Conservation (phyloP, 2,113 vertebrate species). For the Myotis davidii region DNA sequence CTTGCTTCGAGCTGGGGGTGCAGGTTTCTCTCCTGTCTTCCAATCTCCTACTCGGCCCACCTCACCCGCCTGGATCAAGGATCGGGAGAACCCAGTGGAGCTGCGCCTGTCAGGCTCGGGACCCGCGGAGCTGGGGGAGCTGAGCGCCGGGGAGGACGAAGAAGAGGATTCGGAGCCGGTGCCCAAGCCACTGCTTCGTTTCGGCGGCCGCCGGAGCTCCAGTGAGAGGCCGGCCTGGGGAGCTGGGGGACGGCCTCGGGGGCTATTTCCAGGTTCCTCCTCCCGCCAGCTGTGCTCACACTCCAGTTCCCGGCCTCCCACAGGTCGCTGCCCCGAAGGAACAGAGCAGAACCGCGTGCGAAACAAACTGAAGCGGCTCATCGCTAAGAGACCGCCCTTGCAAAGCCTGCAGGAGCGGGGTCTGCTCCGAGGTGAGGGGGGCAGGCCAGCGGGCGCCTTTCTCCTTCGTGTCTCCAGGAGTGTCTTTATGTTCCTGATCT, state of each 20-base stretch:
- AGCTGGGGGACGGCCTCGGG: no score
- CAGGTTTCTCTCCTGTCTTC: not conserved
- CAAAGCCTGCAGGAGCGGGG: conserved; percentile 94
- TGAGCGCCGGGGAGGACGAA: conserved; percentile 91
- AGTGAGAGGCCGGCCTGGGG: not conserved
- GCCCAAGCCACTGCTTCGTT: conserved; percentile 32
- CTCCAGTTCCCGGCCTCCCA: not conserved
- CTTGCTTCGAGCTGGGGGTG: not conserved
- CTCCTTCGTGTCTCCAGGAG: no score
- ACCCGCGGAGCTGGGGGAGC: conserved; percentile 88
- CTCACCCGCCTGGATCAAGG: conserved; percentile 78
- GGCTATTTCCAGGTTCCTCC: rapidly evolving
- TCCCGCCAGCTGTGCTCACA: rapidly evolving
- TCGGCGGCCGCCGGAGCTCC: conserved; percentile 57
- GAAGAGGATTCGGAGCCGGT: conserved; percentile 72
- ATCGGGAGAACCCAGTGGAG: conserved; percentile 93
- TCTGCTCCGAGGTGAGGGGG: conserved; percentile 91
- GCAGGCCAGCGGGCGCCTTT: rapidly evolving
- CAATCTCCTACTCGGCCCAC: not conserved
- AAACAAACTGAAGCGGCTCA: conserved; percentile 91
- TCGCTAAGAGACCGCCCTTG: conserved; percentile 91
- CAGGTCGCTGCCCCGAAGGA: conserved; percentile 63
- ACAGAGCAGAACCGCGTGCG: conserved; percentile 87
- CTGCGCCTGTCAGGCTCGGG: conserved; percentile 85
- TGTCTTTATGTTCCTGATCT: not conserved